Conservation (phyloP, 2,797 vertebrate species). For the Poecile montanus region DNA sequence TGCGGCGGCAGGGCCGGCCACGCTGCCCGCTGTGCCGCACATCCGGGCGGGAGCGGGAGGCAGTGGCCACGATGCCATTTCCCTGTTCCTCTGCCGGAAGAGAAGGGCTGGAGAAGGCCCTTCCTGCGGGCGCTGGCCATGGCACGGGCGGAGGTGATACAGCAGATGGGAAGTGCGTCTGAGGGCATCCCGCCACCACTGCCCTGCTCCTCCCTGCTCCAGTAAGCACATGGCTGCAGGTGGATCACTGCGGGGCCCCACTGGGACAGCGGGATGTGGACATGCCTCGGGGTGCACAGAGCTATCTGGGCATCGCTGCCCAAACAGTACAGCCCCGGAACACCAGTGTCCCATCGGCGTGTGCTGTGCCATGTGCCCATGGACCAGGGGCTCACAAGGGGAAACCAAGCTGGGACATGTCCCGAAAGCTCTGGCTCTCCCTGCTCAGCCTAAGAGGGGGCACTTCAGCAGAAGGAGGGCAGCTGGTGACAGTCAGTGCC, state of each 20-base stretch:
- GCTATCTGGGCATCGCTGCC: background rate
- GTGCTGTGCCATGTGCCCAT: rapidly evolving
- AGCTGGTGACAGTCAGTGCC: no score
- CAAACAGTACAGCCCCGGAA: no score
- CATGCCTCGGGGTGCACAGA: rapidly evolving
- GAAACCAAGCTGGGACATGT: background rate
- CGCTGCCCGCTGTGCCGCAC: background rate
- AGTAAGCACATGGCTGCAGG: background rate
- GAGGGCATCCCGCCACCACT: background rate
- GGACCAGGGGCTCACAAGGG: background rate
- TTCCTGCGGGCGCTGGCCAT: background rate
- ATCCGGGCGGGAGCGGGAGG: background rate
- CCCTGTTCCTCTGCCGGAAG: slow-evolving; percentile 17
- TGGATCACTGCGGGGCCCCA: background rate
- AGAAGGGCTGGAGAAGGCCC: background rate
- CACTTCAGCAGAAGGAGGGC: background rate
- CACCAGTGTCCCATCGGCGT: background rate
- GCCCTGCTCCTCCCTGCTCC: rapidly evolving
- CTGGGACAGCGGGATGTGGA: background rate
- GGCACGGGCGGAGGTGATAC: background rate
- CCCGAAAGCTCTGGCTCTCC: background rate
- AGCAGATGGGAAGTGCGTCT: background rate
- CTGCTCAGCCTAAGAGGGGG: background rate
- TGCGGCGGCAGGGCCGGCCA: background rate
- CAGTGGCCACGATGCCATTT: background rate